These are phyloP conservation scores for Hafferia zeledoni DNA, from an alignment of 2,797 vertebrate species.

Conservation along the genomic window DNA sequence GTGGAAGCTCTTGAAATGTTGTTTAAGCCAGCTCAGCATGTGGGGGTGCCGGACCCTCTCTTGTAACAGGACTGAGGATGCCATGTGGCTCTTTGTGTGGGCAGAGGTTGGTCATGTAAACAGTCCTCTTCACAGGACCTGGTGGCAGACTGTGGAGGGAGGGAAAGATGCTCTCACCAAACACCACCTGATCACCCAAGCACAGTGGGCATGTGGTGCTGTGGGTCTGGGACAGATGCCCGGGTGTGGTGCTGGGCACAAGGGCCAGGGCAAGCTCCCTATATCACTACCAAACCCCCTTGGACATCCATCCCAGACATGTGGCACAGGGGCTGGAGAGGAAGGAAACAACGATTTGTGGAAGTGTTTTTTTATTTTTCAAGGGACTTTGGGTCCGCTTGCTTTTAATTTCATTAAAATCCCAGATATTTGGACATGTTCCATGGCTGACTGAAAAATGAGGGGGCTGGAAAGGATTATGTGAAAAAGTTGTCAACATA, in stretches of 20 bases:
- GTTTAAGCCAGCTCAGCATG: slow-evolving; percentile 17
- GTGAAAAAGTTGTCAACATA: slow-evolving; percentile 68
- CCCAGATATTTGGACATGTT: slow-evolving; percentile 29
- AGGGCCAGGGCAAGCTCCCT: background rate
- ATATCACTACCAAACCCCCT: background rate
- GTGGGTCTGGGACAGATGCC: background rate
- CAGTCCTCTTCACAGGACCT: background rate
- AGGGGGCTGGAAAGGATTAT: slow-evolving; percentile 63
- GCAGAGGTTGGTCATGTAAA: slow-evolving; percentile 28
- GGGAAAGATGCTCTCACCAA: slow-evolving; percentile 20
- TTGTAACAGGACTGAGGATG: background rate
- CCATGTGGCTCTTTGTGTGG: background rate
- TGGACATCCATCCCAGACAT: background rate
- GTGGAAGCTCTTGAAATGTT: slow-evolving; percentile 27
- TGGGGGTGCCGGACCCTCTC: background rate
- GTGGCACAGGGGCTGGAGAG: background rate
- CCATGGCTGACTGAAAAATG: slow-evolving; percentile 54
- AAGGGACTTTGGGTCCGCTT: background rate
- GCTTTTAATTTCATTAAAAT: slow-evolving; percentile 58
- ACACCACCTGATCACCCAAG: background rate
- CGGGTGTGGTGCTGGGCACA: background rate
- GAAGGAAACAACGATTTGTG: background rate
- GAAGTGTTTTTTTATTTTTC: background rate
- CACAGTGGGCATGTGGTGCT: rapidly evolving
- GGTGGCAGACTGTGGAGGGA: background rate